Base-by-base conservation (phyloP, 35 echinoderm and acorn worm genomes). In the Heliocidaris erythrogramma region DNA sequence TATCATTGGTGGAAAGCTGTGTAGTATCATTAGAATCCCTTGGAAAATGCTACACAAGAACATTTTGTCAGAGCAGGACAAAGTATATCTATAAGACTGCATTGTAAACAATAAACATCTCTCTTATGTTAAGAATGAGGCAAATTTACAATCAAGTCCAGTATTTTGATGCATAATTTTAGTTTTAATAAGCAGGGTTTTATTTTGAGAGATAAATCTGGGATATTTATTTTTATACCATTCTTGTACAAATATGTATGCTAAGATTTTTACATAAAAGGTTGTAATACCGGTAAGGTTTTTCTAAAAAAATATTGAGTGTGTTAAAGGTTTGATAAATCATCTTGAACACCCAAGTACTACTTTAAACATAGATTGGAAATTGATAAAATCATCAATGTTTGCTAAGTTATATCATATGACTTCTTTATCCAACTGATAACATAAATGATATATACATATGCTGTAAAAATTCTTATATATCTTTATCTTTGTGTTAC, bases 171-270 rank as follows among this genome's bases (percentile, higher is more conserved):
- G 65, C 65, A 78, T 56, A 4, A 50, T 78, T n/a, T 78, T 78
- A 27, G 65, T 69, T 27, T 10, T n/a, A 47, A 35, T 35, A 14
- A 90, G 18, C 48, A 90, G 88, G 31, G 48, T 90, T n/a, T n/a
- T 90, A 42, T 90, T 90, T 31, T 90, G n/a, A 90, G 32, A 90
- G 18, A 42, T 24, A 7, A n/a, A 69, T 69, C 7, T 24, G 30
- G 87, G 87, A 18, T 89, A 89, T 89, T 89, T 89, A 89, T 89
- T 89, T 89, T 89, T 89, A 48, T 89, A 89, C 87, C 47, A 48
- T 48, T 89, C 29, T 89, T 89, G 87, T 89, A 89, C 7, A 32
- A 89, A 78, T 56, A 56, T 56, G 27, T 78, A 78, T 78, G 21
- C 27, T 78, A 24, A 78, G 27, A 78, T 78, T 78, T 78, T 27